Evolutionary conservation across 2,113 vertebrate species (phyloP).

Genomic region (Emydura subglobosa): DNA sequence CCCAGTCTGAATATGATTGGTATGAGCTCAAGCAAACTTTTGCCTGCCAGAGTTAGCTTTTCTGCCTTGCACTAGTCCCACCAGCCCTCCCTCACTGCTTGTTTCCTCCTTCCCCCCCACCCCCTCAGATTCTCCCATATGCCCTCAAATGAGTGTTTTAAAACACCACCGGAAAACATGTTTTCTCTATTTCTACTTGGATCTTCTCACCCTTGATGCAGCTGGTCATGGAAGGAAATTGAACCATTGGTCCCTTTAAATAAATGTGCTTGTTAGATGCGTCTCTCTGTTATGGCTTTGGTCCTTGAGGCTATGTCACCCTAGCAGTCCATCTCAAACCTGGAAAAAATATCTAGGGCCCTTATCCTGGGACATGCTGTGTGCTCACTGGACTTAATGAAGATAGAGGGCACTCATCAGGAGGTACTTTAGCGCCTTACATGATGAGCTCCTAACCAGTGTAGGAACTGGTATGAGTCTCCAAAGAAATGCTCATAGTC

Average conservation of each 20-base stretch:
- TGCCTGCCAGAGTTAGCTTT: neutral
- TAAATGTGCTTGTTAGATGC: neutral
- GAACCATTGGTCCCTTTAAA: neutral
- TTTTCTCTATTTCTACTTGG: neutral
- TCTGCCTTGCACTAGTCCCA: neutral
- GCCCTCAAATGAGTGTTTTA: neutral
- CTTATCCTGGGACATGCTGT: neutral
- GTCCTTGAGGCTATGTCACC: neutral
- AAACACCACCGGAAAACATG: neutral
- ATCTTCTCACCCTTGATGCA: neutral
- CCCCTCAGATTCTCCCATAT: neutral
- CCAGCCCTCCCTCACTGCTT: neutral
- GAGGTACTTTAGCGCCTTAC: neutral
- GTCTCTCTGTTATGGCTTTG: neutral
- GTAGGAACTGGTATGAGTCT: constrained; percentile 18
- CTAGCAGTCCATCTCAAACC: neutral
- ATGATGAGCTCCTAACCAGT: constrained; percentile 7
- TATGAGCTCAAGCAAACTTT: neutral
- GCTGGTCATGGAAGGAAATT: neutral
- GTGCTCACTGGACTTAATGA: neutral
- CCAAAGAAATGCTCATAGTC: neutral
- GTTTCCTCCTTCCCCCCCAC: neutral
- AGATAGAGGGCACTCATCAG: neutral
- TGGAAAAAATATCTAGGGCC: neutral
- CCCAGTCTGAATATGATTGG: neutral